A percentile compares a stretch with the other conserved stretches of the same genome.
Evolutionary conservation across 2,113 vertebrate species (phyloP).

Genomic region (Aspidoscelis tigris): DNA sequence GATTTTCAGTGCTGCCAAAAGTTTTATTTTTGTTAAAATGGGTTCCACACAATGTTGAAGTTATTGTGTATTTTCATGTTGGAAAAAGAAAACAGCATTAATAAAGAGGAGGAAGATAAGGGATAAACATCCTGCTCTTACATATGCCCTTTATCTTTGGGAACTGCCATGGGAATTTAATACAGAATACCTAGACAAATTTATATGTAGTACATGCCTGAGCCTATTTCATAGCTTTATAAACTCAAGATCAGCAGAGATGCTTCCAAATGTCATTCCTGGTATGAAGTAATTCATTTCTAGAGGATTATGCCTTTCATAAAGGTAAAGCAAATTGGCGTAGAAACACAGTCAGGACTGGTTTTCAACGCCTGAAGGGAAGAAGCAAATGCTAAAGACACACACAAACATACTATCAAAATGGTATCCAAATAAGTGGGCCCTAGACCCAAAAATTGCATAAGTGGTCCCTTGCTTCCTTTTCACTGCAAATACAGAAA

Average conservation of each 20-base stretch:
- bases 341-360: background rate
- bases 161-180: background rate
- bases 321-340: constrained; percentile 20
- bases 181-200: background rate
- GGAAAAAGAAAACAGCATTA: constrained; percentile 6
- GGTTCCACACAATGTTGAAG: constrained; percentile 31
- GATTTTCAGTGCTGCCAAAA: background rate
- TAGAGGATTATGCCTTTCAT: constrained; percentile 25
- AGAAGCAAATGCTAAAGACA: background rate
- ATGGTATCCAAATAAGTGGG: background rate
- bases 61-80: constrained; percentile 6
- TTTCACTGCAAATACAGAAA: background rate
- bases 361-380: background rate
- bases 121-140: constrained; percentile 11
- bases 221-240: constrained; percentile 12
- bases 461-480: background rate
- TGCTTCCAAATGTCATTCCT: constrained; percentile 22
- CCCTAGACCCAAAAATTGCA: background rate
- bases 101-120: constrained; percentile 31
- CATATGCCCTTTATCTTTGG: background rate
- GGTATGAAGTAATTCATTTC: background rate
- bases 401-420: background rate
- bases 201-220: background rate
- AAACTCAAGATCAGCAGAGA: constrained; percentile 35
- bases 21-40: constrained; percentile 27